Percentiles rank a stretch among this genome's conserved stretches.
These are phyloP conservation scores for Lemur catta DNA, from an alignment of 2,797 vertebrate species.

Conservation along the genomic window DNA sequence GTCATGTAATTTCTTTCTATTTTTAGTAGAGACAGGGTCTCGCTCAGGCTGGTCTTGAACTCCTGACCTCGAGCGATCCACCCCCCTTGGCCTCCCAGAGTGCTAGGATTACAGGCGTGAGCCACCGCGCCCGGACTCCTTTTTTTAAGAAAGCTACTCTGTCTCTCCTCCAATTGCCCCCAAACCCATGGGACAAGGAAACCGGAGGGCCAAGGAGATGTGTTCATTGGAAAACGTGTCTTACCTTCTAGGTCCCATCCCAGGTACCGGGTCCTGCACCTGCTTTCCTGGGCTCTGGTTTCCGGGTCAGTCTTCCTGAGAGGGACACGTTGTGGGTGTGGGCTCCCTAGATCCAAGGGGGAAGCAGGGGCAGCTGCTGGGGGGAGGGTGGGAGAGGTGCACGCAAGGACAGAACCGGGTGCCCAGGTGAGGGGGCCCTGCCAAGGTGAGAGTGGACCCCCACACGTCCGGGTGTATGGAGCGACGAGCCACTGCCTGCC, in stretches of 20 bases:
- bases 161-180: not conserved
- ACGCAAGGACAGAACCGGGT: not conserved
- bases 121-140: too few species aligned
- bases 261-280: accelerated
- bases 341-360: not conserved
- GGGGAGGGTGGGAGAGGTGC: too few species aligned
- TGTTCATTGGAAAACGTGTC: not conserved
- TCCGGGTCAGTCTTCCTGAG: not conserved
- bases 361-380: not conserved
- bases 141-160: not conserved
- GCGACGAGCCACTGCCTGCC: not conserved
- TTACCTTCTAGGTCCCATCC: too few species aligned
- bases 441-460: accelerated
- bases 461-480: accelerated
- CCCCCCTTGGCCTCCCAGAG: too few species aligned
- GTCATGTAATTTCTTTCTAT: too few species aligned
- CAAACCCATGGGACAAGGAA: too few species aligned
- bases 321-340: too few species aligned
- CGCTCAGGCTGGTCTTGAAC: too few species aligned
- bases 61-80: too few species aligned
- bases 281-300: not conserved
- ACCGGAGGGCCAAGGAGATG: too few species aligned
- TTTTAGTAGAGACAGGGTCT: too few species aligned
- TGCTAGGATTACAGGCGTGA: too few species aligned
- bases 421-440: not conserved